Evolutionary conservation across 1,140 invertebrate genomes (phyloP), one percentile per base, ranked within the genome.

Genomic region (Drosophila lacertosa): DNA sequence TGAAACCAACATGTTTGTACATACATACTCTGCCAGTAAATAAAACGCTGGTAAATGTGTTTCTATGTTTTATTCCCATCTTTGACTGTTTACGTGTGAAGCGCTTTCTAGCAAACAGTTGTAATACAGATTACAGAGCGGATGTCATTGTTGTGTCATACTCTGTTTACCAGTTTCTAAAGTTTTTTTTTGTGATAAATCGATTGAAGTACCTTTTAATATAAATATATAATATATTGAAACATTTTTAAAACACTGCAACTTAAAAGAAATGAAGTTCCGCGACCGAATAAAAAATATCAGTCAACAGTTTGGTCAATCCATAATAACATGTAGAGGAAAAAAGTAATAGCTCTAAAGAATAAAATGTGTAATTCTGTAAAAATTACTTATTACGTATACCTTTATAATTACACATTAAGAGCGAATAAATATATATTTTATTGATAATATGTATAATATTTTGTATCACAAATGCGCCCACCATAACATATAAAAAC

Each of bases 201-300:
- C 40, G 16, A 53, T 33, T 45, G n/a, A 50, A 26, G 6, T 9
- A 22, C 29, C 24, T 9, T 4, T 9, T 15, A 3, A 18, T 16
- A 45, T 20, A 6, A 16, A 18, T 5, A 29, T 11, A 6, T 4
- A 45, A 15, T 24, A 4, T 20, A 44, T 15, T n/a, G n/a, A n/a
- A n/a, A 26, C 4, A 42, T 11, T 6, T 44, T 42, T 7, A 10
- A 62, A 24, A 11, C 15, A 11, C 15, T 33, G 29, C 4, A 18
- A 1, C 4, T 40, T 24, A 42, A 40, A 10, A 13, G 11, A 44
- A 57, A 70, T 71, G 68, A 71, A 58, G 32, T 50, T 71, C 45
- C 35, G 32, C 9, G 39, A 57, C 5, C 26, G 24, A 47, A 45
- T 72, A 15, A 72, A 72, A 22, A 13, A 35, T 24, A 35, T 71